Evolutionary conservation across 2,888 invertebrate genomes (phyloP), one percentile per base, ranked within the genome.

Genomic region (Nebria salina): DNA sequence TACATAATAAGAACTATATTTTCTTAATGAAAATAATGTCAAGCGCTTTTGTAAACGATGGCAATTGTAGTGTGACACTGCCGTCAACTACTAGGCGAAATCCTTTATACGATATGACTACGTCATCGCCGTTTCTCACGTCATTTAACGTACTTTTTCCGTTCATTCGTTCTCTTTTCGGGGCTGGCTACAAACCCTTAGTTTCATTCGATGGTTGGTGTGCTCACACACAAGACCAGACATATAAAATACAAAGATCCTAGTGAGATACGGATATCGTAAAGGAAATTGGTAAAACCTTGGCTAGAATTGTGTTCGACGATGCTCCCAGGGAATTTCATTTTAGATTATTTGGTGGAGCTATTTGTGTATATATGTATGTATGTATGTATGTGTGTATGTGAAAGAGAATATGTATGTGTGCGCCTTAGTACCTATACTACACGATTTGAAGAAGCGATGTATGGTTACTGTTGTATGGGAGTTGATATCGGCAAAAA

Each of bases 211-310:
- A 34, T 34, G 34, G 34, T 66, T 78, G 65, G 68, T 75, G 73
- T 75, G 54, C 66, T n/a, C 75, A 41, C 42, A 41, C 15, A 41
- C 73, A 41, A 41, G 11, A 20, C 77, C 73, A 73, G 73, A 78
- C 79, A 75, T 75, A 77, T 77, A 79, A 79, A 78, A 79, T 75
- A 79, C 79, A 79, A 79, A 78, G 79, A 79, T 79, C 74, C 79
- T 11, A 78, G 79, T 79, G 75, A 74, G 79, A 75, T 79, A 75
- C 74, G 75, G 75, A 79, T 79, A 79, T 79, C 79, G 79, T 79
- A 79, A 79, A 79, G 75, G 79, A 79, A 79, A 79, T 79, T 79
- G 79, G 78, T 78, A 78, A 73, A 74, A 78, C 72, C 72, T 77
- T 77, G 73, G 72, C 72, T 54, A 54, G 77, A 77, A 64, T 34